Base-by-base conservation (phyloP, 2,113 vertebrate genomes). In the Paramormyrops kingsleyae region DNA sequence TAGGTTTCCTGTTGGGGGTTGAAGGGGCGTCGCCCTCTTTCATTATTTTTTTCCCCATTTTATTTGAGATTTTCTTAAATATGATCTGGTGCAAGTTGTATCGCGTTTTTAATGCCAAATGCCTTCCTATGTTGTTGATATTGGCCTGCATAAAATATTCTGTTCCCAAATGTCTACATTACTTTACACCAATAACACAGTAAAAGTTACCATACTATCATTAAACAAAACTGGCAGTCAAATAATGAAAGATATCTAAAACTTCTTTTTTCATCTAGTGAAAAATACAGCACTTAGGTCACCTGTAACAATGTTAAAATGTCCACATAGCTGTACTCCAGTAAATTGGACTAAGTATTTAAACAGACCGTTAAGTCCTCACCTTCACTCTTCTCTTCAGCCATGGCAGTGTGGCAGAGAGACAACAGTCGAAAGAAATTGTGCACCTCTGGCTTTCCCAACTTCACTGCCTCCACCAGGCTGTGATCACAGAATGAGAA, bases 361-460 rank as follows among this genome's bases (percentile, higher is more conserved):
- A 31, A 49, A 59, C 3, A 56, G 27, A 19, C 42, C 31, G 15
- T 49, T 21, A 50, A 24, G 42, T 66, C n/a, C 95, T 95, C 91
- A 99, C 99, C 98, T 94, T 97, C 94, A 8, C 93, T 95, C 93
- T 98, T 99, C 93, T 99, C 98, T 91, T 98, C 98, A 0, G 97
- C 94, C 97, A 99, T 99, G 92, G 98, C 97, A 0, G 98, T 99
- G 94, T 99, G 98, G 91, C 98, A 99, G 21, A 99, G 95, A 0
- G 97, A 96, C 88, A 99, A 97, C 88, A 98, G 96, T 0, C 97
- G 95, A 93, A 99, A 98, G 96, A 99, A 99, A 80, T 94, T 88
- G 53, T 97, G 97, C 0, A 97, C 97, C 0, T 96, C 93, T 0
- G 70, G 89, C 84, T 96, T 96, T 87, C 91, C 94, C 87, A 92